Conservation (phyloP, 2,113 vertebrate species). For the Pterocles burchelli region DNA sequence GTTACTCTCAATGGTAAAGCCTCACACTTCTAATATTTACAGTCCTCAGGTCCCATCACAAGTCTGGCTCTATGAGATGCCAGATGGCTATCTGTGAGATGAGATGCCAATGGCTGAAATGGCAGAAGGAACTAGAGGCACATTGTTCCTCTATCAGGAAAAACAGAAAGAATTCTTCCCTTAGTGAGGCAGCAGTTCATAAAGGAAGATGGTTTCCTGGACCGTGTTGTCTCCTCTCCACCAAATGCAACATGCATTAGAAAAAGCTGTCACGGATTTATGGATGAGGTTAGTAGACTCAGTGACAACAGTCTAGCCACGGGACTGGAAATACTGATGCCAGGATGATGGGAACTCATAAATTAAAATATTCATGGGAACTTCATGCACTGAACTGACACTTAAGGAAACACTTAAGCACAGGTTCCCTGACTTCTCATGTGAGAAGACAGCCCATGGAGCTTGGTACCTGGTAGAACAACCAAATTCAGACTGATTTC, state of each 20-base stretch:
- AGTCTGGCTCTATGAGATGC: background rate
- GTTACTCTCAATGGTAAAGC: background rate
- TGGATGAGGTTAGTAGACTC: background rate
- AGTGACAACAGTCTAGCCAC: background rate
- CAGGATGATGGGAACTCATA: background rate
- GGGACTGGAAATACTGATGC: background rate
- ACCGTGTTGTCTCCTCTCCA: fast-evolving
- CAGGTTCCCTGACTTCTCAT: background rate
- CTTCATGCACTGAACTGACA: background rate
- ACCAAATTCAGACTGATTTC: background rate
- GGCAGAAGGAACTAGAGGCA: background rate
- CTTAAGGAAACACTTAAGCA: background rate
- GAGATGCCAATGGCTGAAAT: background rate
- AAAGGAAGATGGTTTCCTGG: background rate
- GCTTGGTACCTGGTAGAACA: background rate
- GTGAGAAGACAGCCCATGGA: background rate
- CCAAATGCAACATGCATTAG: background rate
- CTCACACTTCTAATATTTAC: background rate
- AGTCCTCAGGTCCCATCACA: background rate
- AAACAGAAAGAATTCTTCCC: background rate
- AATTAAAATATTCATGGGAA: background rate
- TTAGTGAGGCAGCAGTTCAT: background rate
- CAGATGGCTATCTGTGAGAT: too few species aligned
- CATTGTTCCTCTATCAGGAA: background rate
- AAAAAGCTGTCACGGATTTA: background rate